A percentile compares a stretch with the other conserved stretches of the same genome.
Conservation (phyloP, 2,888 invertebrate species). For the Noctua janthe region DNA sequence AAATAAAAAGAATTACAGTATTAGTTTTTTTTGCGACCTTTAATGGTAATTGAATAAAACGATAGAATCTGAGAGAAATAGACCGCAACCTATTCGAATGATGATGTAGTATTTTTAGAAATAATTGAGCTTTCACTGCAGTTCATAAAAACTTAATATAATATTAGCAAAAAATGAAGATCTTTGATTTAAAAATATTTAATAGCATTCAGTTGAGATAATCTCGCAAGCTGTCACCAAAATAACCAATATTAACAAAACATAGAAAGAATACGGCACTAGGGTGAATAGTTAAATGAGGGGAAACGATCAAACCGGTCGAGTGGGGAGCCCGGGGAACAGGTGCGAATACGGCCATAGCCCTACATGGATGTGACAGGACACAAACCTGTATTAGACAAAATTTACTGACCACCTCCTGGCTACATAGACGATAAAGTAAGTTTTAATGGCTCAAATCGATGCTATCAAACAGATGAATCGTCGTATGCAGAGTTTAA, state of each 20-base stretch:
- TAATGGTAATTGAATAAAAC: constrained; percentile 57
- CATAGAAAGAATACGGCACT: constrained; percentile 43
- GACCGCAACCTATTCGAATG: constrained; percentile 45
- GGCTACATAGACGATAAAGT: constrained; percentile 76
- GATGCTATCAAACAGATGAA: constrained; percentile 83
- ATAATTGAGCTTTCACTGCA: constrained; percentile 33
- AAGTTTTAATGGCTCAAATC: constrained; percentile 82
- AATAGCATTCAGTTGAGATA: neutral
- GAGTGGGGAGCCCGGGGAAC: constrained; percentile 69
- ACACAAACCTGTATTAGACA: constrained; percentile 82
- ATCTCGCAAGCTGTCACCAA: neutral
- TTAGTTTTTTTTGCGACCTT: constrained; percentile 24
- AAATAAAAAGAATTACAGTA: constrained; percentile 38
- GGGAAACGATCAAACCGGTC: constrained; percentile 73
- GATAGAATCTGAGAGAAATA: constrained; percentile 48
- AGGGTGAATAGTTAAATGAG: constrained; percentile 58
- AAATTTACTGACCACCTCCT: constrained; percentile 80
- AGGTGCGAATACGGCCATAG: constrained; percentile 75
- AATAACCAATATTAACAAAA: constrained; percentile 18
- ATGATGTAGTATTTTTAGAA: constrained; percentile 37
- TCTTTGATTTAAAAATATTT: constrained; percentile 15
- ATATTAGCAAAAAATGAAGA: constrained; percentile 5
- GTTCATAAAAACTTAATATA: constrained; percentile 5
- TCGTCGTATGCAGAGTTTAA: constrained; percentile 72
- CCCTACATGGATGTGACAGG: constrained; percentile 81